Conservation (phyloP, 2,888 invertebrate species). For the Cartodere bifasciata region DNA sequence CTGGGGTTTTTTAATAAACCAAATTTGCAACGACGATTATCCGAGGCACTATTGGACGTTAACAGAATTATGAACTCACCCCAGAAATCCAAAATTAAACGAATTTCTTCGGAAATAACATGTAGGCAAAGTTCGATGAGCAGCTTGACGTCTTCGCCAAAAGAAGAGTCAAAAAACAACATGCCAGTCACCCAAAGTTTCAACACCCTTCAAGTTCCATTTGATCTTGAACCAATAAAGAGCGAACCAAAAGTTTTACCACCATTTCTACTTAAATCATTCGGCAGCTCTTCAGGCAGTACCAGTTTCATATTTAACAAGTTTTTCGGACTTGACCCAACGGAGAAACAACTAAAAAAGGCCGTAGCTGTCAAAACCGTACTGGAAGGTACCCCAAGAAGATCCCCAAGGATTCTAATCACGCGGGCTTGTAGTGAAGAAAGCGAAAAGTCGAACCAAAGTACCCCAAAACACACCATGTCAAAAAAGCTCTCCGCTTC, state of each 20-base stretch:
- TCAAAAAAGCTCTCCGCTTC: conserved; percentile 33
- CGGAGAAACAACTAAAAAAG: conserved; percentile 19
- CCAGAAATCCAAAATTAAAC: conserved; percentile 32
- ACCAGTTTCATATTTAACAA: conserved; percentile 49
- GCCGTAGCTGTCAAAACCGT: conserved; percentile 19
- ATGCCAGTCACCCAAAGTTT: conserved; percentile 55
- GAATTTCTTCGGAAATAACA: conserved; percentile 38
- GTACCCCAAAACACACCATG: conserved; percentile 28
- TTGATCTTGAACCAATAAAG: conserved; percentile 31
- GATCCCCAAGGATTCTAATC: conserved; percentile 56
- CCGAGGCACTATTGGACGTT: conserved; percentile 42
- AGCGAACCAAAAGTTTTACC: conserved; percentile 14
- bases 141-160: conserved; percentile 26
- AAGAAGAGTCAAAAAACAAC: conserved; percentile 34
- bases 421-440: conserved; percentile 63
- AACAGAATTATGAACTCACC: conserved; percentile 27
- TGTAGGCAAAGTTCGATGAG: conserved; percentile 39
- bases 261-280: no score
- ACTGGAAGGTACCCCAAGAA: conserved; percentile 26
- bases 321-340: conserved; percentile 41
- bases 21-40: conserved; percentile 41
- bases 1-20: conserved; percentile 40
- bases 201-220: conserved; percentile 52
- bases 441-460: conserved; percentile 42
- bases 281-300: conserved; percentile 37